Evolutionary conservation across 2,888 invertebrate species (phyloP).

Genomic region (Epicampocera succincta): DNA sequence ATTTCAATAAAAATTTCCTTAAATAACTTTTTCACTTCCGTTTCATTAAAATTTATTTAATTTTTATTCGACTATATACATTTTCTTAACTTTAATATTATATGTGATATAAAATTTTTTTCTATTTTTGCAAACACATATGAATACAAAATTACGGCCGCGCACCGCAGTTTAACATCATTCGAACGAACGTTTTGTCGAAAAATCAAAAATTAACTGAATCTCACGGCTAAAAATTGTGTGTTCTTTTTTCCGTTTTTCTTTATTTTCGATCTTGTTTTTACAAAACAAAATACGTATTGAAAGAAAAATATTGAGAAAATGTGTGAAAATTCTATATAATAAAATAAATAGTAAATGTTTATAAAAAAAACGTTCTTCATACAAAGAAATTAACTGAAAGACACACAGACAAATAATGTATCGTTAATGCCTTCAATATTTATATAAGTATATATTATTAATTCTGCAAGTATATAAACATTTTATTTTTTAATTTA

Average conservation of each 20-base stretch:
- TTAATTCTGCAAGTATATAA: no score
- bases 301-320: slow-evolving; percentile 67
- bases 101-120: slow-evolving; percentile 50
- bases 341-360: slow-evolving; percentile 60
- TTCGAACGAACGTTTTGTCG: slow-evolving; percentile 67
- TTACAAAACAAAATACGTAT: slow-evolving; percentile 49
- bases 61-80: slow-evolving; percentile 23
- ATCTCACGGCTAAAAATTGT: slow-evolving; percentile 66
- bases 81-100: slow-evolving; percentile 39
- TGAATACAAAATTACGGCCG: slow-evolving; percentile 32
- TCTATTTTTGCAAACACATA: slow-evolving; percentile 55
- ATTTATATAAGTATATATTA: not conserved
- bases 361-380: slow-evolving; percentile 54
- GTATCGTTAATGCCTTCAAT: slow-evolving; percentile 16
- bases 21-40: slow-evolving; percentile 10
- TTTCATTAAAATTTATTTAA: slow-evolving; percentile 10
- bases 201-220: slow-evolving; percentile 73
- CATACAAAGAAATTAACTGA: slow-evolving; percentile 60
- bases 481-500: slow-evolving; percentile 1
- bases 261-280: slow-evolving; percentile 34
- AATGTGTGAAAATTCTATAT: slow-evolving; percentile 69
- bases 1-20: not conserved
- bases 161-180: slow-evolving; percentile 66
- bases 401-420: slow-evolving; percentile 30
- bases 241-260: slow-evolving; percentile 13